phyloP scores from a whole-genome alignment of 2,797 vertebrate species.

The Diceros bicornis region DNA sequence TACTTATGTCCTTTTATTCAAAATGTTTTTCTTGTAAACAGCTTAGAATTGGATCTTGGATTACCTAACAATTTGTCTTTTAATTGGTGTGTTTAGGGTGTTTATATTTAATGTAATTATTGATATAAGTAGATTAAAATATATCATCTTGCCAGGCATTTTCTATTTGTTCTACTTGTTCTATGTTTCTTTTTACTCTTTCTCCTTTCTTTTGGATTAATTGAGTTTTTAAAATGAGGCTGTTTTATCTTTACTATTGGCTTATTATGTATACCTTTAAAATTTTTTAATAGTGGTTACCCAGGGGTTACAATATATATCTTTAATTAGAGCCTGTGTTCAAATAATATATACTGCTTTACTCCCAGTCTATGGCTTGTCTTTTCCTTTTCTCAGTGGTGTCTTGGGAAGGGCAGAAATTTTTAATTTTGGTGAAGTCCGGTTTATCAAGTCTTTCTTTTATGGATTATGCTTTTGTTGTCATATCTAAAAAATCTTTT shows the following conservation, averaged over 20 bases:
- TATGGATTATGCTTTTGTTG: background rate
- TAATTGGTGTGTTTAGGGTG: background rate
- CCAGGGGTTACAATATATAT: background rate
- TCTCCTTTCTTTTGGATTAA: background rate
- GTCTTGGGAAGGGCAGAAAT: background rate
- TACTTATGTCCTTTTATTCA: background rate
- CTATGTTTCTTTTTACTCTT: background rate
- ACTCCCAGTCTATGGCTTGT: background rate
- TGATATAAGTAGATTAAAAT: background rate
- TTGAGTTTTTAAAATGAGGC: background rate
- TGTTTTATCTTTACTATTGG: background rate
- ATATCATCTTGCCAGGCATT: background rate
- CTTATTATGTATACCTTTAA: background rate
- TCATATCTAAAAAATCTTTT: constrained; percentile 1
- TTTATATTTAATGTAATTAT: constrained; percentile 37
- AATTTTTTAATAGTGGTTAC: background rate
- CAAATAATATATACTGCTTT: background rate
- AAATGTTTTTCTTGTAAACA: background rate
- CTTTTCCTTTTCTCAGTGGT: background rate
- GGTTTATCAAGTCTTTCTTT: background rate
- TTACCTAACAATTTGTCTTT: background rate
- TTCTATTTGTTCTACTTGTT: background rate
- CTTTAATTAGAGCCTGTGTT: background rate
- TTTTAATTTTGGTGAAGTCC: background rate
- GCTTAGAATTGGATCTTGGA: background rate